Percentiles rank a stretch among this genome's conserved stretches.
phyloP scores from a whole-genome alignment of 1,140 invertebrate genomes.

The Sycophaga agraensis region DNA sequence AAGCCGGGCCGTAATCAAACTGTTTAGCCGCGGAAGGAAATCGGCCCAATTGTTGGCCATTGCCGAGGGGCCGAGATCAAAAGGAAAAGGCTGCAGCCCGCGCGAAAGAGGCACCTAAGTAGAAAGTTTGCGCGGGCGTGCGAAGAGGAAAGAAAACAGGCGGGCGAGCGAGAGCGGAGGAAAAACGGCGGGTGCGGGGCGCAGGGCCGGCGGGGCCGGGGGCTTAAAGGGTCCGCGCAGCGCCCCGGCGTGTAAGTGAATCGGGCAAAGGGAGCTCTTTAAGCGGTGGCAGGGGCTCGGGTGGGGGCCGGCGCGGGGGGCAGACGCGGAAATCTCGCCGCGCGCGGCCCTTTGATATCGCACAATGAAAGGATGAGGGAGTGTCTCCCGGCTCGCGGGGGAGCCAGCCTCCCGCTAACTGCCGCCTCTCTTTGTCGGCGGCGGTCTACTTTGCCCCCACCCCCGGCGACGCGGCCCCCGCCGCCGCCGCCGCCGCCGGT shows the following conservation, averaged over 20 bases:
- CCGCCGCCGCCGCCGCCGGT: background rate
- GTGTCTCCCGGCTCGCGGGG: too few species aligned
- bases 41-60: constrained; percentile 13
- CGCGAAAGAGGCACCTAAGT: constrained; percentile 11
- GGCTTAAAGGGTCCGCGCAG: background rate
- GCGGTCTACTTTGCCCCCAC: background rate
- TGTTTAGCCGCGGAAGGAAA: background rate
- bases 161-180: background rate
- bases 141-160: background rate
- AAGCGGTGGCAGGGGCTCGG: background rate
- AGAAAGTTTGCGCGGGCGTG: constrained; percentile 12
- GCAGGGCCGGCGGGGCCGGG: background rate
- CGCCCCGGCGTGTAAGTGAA: constrained; percentile 6
- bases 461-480: background rate
- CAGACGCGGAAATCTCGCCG: background rate
- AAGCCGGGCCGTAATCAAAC: too few species aligned
- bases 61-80: constrained; percentile 10
- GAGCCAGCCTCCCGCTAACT: background rate
- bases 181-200: constrained; percentile 2
- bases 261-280: background rate
- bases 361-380: constrained; percentile 27
- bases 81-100: constrained; percentile 1
- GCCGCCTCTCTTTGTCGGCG: background rate
- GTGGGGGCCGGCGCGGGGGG: background rate
- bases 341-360: constrained; percentile 27